Base-by-base conservation (phyloP, 2,797 vertebrate genomes). In the Labeo calbasu region DNA sequence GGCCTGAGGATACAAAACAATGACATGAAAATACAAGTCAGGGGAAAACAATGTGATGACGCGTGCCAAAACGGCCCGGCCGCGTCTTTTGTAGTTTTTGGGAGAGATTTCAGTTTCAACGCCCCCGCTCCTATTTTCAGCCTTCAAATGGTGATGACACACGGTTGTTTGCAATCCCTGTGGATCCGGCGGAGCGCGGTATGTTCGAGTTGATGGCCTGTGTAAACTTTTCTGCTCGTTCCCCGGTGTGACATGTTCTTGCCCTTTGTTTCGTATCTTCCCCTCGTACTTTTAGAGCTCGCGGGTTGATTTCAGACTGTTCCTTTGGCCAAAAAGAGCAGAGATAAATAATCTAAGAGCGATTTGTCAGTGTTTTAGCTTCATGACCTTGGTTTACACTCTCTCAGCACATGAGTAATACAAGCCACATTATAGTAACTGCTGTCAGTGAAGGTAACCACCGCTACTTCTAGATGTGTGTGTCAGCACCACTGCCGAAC, bases 21-120 rank as follows among this genome's bases (percentile, higher is more conserved):
- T 91, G 94, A 94, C 93, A 94, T 93, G 87, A 89, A 94, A 92
- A 85, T 90, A 92, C 88, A 88, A 88, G 91, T 91, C 88, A 80
- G 85, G 90, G 90, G 87, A 91, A 94, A 93, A 92, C 89, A 87
- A 92, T 91, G 89, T 88, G 90, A 82, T 71, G 86, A 87, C 66
- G 68, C 53, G 40, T 87, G 85, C 85, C 90, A 90, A 88, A 89
- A 87, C 81, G 83, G 88, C 90, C 91, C 87, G 84, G 61, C 79
- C n/a, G n/a, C 17, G 40, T 36, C 72, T 81, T 82, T 82, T 77
- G 72, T 69, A 77, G 63, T 81, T 81, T 76, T 40, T 63, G n/a
- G 78, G 84, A 81, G 89, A 90, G 84, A 86, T 88, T 89, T 82
- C 66, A 86, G 88, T 91, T 92, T 92, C 88, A 89, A 90, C 89